A percentile compares a stretch with the other conserved stretches of the same genome.
Evolutionary conservation across 1,140 invertebrate genomes (phyloP).

Genomic region (Formica exsecta): DNA sequence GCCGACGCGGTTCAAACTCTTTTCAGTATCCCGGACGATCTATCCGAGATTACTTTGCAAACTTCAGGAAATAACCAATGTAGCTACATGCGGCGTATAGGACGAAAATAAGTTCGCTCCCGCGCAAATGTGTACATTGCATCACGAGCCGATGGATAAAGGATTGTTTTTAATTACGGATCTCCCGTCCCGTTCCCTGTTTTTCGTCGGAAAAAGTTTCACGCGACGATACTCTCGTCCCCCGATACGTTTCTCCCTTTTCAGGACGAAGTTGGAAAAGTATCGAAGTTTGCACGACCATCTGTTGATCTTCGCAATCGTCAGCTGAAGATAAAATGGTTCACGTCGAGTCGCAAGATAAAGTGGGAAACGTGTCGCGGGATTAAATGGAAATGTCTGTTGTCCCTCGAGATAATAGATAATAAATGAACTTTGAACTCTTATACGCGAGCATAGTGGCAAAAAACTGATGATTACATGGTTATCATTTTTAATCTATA

Average conservation of each 20-base stretch:
- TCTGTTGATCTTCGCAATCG: constrained; percentile 61
- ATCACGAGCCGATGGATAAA: constrained; percentile 69
- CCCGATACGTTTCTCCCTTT: background rate
- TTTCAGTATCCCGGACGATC: constrained; percentile 39
- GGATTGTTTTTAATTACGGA: constrained; percentile 78
- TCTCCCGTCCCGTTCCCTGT: constrained; percentile 8
- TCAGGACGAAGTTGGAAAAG: constrained; percentile 38
- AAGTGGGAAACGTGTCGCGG: constrained; percentile 46
- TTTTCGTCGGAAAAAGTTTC: constrained; percentile 7
- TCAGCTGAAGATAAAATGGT: constrained; percentile 60
- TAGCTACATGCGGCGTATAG: constrained; percentile 53
- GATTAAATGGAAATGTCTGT: constrained; percentile 62
- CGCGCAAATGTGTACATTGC: constrained; percentile 65
- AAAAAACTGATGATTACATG: background rate
- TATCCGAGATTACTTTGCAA: constrained; percentile 79
- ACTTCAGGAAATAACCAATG: constrained; percentile 79
- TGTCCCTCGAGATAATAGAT: constrained; percentile 43
- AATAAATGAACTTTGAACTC: constrained; percentile 43
- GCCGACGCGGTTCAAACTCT: constrained; percentile 30
- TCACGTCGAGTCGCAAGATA: constrained; percentile 38
- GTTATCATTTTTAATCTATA: too few relatives aligned
- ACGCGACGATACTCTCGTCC: constrained; percentile 8
- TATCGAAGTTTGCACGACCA: constrained; percentile 57
- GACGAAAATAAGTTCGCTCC: constrained; percentile 34
- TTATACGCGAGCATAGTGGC: background rate